phyloP scores from a whole-genome alignment of 64 coral and sea anemone genomes.

The Astreopora myriophthalma region DNA sequence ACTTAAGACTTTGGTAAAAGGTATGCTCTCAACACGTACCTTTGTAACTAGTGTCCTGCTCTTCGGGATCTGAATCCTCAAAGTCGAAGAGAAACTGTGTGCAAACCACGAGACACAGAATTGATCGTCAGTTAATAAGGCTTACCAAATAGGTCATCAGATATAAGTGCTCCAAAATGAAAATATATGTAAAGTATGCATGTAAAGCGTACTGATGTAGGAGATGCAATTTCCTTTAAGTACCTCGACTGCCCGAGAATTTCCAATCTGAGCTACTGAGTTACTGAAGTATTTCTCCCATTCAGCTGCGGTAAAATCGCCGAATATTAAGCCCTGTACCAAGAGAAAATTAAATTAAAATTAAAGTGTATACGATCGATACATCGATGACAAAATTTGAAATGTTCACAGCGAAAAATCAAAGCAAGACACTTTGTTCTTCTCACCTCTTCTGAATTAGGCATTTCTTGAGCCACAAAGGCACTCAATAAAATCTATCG shows the following conservation, averaged over 20 bases:
- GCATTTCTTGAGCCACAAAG: conserved; percentile 32
- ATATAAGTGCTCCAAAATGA: no score
- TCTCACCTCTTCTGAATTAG: conserved; percentile 32
- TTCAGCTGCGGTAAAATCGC: conserved; percentile 84
- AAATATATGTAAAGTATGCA: no score
- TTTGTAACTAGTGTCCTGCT: neutral
- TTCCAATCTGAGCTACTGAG: conserved; percentile 43
- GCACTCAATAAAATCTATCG: neutral
- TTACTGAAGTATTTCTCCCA: conserved; percentile 80
- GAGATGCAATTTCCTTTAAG: neutral
- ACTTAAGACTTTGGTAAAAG: neutral
- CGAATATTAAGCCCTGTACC: conserved; percentile 72
- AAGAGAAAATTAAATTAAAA: neutral
- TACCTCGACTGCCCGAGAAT: conserved; percentile 85
- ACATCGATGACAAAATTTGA: no score
- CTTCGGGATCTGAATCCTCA: conserved; percentile 75
- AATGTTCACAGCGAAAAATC: neutral
- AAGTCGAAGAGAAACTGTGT: conserved; percentile 80
- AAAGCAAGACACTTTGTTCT: neutral
- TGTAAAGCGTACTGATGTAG: no score
- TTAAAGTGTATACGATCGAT: neutral
- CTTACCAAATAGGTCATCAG: no score
- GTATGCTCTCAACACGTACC: neutral
- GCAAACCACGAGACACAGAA: neutral
- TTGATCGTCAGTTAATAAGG: neutral